Conservation (phyloP, 2,888 invertebrate species). For the Brassicogethes aeneus region DNA sequence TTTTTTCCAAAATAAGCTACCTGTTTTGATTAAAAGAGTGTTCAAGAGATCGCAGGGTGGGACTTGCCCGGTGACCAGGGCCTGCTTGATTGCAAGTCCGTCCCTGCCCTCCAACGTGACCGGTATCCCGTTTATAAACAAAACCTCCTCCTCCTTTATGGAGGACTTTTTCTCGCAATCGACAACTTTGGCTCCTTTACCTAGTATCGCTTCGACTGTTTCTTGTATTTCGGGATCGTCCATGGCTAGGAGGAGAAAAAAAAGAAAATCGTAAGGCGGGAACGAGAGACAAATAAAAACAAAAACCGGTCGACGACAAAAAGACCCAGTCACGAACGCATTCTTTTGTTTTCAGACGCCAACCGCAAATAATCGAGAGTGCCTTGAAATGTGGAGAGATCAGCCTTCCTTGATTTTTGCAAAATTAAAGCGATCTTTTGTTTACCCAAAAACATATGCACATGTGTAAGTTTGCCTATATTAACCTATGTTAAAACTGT, state of each 20-base stretch:
- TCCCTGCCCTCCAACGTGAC: slow-evolving; percentile 59
- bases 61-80: slow-evolving; percentile 58
- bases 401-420: too few species aligned
- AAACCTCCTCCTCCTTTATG: slow-evolving; percentile 60
- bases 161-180: slow-evolving; percentile 67
- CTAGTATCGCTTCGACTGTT: slow-evolving; percentile 64
- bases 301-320: too few species aligned
- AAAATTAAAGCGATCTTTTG: too few species aligned
- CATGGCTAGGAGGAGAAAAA: slow-evolving; percentile 35
- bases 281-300: too few species aligned
- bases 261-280: too few species aligned
- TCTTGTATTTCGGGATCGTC: slow-evolving; percentile 65
- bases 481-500: too few species aligned
- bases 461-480: too few species aligned
- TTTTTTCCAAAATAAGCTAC: too few species aligned
- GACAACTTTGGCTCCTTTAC: slow-evolving; percentile 60
- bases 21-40: slow-evolving; percentile 57
- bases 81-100: slow-evolving; percentile 58
- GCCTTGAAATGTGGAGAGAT: not conserved
- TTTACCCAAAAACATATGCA: too few species aligned
- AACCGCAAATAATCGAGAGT: slow-evolving; percentile 8
- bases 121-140: slow-evolving; percentile 61
- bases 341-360: too few species aligned
- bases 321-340: too few species aligned
- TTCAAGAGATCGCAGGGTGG: slow-evolving; percentile 64